Evolutionary conservation across 2,113 vertebrate genomes (phyloP).

Genomic region (Epinephelus moara): DNA sequence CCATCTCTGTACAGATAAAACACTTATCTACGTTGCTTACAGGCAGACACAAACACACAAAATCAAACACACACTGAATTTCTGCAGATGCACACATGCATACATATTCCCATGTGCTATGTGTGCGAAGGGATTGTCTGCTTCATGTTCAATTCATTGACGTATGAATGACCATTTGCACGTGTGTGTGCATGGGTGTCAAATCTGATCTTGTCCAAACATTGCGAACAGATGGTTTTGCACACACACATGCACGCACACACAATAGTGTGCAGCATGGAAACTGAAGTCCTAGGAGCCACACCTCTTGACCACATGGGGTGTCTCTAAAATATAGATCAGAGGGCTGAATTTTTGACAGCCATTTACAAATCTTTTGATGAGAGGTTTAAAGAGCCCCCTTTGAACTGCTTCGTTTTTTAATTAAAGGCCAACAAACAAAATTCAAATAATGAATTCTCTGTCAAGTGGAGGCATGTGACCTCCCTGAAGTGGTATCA

Average conservation of each 20-base stretch:
- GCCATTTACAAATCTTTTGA: slow-evolving; percentile 76
- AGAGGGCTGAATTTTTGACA: slow-evolving; percentile 66
- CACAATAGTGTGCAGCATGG: slow-evolving; percentile 27
- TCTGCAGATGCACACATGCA: slow-evolving; percentile 19
- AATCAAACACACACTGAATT: slow-evolving; percentile 3
- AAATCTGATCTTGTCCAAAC: slow-evolving; percentile 52
- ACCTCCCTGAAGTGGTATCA: slow-evolving; percentile 30
- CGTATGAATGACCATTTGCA: slow-evolving; percentile 37
- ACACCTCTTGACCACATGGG: slow-evolving; percentile 62
- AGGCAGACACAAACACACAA: background rate
- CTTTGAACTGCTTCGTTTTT: slow-evolving; percentile 68
- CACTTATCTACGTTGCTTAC: slow-evolving; percentile 13
- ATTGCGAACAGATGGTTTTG: slow-evolving; percentile 35
- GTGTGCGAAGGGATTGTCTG: slow-evolving; percentile 17
- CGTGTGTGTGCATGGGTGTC: slow-evolving; percentile 30
- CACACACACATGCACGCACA: background rate
- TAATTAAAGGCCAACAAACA: slow-evolving; percentile 75
- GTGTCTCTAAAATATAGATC: slow-evolving; percentile 74
- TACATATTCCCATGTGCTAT: slow-evolving; percentile 25
- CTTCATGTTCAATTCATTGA: slow-evolving; percentile 35
- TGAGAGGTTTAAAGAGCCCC: slow-evolving; percentile 55
- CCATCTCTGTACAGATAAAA: slow-evolving; percentile 34
- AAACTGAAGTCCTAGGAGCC: slow-evolving; percentile 33
- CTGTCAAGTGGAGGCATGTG: slow-evolving; percentile 44
- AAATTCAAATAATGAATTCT: slow-evolving; percentile 68